Evolutionary conservation across 2,113 vertebrate genomes (phyloP).

Genomic region (Neogale vison): DNA sequence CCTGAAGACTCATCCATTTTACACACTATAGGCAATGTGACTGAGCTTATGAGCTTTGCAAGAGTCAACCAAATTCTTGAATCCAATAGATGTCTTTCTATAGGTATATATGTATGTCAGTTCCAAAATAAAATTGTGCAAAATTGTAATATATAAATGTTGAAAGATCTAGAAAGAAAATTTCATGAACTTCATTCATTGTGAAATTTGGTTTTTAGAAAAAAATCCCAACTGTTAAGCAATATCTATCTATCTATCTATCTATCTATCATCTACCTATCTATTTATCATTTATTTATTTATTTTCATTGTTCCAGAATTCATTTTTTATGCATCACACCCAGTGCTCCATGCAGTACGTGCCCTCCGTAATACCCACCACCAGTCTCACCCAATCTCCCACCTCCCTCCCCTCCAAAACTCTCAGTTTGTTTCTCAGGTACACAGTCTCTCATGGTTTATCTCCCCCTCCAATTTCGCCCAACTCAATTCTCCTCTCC

Average conservation of each 20-base stretch:
- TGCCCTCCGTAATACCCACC: too few species aligned
- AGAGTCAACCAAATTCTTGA: background rate
- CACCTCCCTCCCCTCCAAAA: too few species aligned
- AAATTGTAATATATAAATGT: background rate
- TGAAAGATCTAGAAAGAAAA: slow-evolving; percentile 35
- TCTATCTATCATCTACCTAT: background rate
- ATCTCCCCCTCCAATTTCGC: too few species aligned
- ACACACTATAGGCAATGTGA: background rate
- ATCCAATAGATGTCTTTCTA: background rate
- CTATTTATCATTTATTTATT: background rate
- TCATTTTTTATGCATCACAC: too few species aligned
- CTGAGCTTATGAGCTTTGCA: background rate
- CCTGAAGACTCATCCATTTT: background rate
- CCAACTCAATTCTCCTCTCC: too few species aligned
- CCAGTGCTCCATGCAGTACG: too few species aligned
- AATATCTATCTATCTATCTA: background rate
- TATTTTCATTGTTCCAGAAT: too few species aligned
- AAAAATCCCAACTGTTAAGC: background rate
- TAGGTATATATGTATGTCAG: background rate
- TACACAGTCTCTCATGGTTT: too few species aligned
- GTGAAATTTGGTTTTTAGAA: background rate
- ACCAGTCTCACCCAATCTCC: too few species aligned
- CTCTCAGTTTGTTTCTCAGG: too few species aligned
- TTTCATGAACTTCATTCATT: background rate
- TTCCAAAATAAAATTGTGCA: background rate